Base-by-base conservation (phyloP, 92 coral and sea anemone genomes). In the Virgularia gustaviana region DNA sequence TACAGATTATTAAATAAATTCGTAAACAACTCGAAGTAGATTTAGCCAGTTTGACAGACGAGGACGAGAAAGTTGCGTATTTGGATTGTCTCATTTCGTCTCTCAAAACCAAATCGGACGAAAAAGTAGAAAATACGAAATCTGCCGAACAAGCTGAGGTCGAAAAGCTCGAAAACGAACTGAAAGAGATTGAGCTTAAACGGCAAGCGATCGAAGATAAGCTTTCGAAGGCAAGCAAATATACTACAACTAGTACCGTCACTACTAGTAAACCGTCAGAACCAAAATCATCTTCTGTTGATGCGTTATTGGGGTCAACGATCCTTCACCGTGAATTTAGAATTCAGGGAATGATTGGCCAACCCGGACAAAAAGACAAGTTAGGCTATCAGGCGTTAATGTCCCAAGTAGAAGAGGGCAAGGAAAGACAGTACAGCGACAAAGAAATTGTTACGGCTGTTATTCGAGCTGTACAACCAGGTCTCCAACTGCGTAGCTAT, bases 401-500 rank as follows among this genome's bases (percentile, higher is more conserved):
- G 16, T 80, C 73, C 27, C 82, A 84, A 62, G 61, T 72, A 47
- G 85, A 84, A 57, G 53, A 71, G 27, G 85, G 80, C 34, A 71
- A 61, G 24, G 23, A 37, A 7, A 79, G 65, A 62, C 76, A 79
- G 2, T 79, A 79, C 57, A 12, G 51, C 6, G 88, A 83, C 20
- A 71, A 56, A 79, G 80, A 83, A 49, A 51, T 73, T 22, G 76
- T 79, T 15, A 37, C 24, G 27, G 84, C 71, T 7, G 85, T 83
- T 4, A 62, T 84, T 16, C 78, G 82, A 35, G 73, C 88, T 38
- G 73, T 83, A 23, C 80, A 79, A 31, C 85, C 81, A 31, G 88
- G 88, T 12, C 39, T 83, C 15, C 81, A 73, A 36, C 38, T 79
- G 11, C 27, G 85, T 32, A 73, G 78, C n/a, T 84, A 85, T 68